These are phyloP conservation scores for Zhengitettix transpicula DNA, from an alignment of 2,888 invertebrate species.

Conservation along the genomic window DNA sequence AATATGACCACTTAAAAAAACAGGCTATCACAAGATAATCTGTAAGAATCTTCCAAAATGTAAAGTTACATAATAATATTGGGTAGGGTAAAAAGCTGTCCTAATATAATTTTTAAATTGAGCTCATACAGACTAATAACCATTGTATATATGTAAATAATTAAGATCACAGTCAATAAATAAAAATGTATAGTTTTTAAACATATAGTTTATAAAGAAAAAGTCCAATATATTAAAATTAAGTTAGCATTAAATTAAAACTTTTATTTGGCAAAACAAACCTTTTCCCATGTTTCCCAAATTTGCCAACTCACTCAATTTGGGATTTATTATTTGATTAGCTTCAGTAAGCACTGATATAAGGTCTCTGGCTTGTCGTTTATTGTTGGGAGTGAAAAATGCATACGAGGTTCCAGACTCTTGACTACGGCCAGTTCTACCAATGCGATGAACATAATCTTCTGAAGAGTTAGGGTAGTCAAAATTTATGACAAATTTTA, in stretches of 20 bases:
- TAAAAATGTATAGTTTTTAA: not conserved
- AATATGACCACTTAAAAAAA: too few species aligned
- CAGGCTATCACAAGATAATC: too few species aligned
- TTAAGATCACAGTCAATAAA: not conserved
- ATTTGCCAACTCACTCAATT: slow-evolving; percentile 62
- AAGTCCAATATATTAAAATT: not conserved
- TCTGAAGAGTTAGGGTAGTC: slow-evolving; percentile 92
- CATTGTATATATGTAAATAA: too few species aligned
- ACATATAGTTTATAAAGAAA: not conserved
- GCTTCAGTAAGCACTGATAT: slow-evolving; percentile 80
- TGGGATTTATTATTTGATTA: slow-evolving; percentile 77
- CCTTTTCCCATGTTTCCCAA: slow-evolving; percentile 44
- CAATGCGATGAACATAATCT: slow-evolving; percentile 91
- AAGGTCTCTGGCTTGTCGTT: slow-evolving; percentile 74
- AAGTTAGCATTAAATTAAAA: not conserved
- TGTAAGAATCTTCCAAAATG: too few species aligned
- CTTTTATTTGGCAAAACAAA: slow-evolving; percentile 18
- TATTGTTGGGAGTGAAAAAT: slow-evolving; percentile 80
- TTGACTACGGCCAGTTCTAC: slow-evolving; percentile 77
- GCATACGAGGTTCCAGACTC: slow-evolving; percentile 85
- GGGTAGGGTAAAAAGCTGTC: too few species aligned
- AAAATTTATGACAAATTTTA: slow-evolving; percentile 91
- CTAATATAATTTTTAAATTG: too few species aligned
- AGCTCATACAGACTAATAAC: too few species aligned
- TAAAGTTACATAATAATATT: too few species aligned